Evolutionary conservation across 1,140 invertebrate species (phyloP).

Genomic region (Andrena cerasifolii): DNA sequence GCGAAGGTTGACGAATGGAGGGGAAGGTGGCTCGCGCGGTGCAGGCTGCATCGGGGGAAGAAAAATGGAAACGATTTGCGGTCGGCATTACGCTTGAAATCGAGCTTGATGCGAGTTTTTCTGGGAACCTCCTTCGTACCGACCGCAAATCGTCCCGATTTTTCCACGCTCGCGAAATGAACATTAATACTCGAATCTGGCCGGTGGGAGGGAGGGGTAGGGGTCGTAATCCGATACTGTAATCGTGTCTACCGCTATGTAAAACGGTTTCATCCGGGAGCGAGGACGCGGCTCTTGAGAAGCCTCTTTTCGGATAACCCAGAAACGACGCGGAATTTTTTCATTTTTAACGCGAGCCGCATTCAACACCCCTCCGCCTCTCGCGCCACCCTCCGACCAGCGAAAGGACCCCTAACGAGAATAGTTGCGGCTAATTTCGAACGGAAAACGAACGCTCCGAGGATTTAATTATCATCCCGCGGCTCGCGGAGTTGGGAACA

Average conservation of each 20-base stretch:
- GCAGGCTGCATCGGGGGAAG: not conserved
- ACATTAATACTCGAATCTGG: conserved; percentile 31
- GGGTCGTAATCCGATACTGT: conserved; percentile 12
- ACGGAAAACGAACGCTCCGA: not conserved
- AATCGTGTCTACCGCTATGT: conserved; percentile 32
- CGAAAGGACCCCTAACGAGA: not conserved
- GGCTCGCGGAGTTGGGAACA: not conserved
- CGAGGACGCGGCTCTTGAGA: not conserved
- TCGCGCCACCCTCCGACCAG: not conserved
- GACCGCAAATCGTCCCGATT: conserved; percentile 45
- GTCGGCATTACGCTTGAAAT: conserved; percentile 34
- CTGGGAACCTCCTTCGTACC: conserved; percentile 4
- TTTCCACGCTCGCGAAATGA: conserved; percentile 15
- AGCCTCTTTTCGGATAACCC: not conserved
- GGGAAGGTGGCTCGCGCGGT: not conserved
- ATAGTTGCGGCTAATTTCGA: conserved; percentile 12
- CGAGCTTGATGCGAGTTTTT: conserved; percentile 32
- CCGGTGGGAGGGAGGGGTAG: not conserved
- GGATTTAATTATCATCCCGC: conserved; percentile 36
- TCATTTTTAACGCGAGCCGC: not conserved
- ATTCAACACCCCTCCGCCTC: not conserved
- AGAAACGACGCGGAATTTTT: not conserved
- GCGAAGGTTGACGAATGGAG: not conserved
- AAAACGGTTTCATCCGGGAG: conserved; percentile 3
- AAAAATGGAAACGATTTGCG: conserved; percentile 45